Conservation (phyloP, 2,113 vertebrate genomes). For the Felis catus region DNA sequence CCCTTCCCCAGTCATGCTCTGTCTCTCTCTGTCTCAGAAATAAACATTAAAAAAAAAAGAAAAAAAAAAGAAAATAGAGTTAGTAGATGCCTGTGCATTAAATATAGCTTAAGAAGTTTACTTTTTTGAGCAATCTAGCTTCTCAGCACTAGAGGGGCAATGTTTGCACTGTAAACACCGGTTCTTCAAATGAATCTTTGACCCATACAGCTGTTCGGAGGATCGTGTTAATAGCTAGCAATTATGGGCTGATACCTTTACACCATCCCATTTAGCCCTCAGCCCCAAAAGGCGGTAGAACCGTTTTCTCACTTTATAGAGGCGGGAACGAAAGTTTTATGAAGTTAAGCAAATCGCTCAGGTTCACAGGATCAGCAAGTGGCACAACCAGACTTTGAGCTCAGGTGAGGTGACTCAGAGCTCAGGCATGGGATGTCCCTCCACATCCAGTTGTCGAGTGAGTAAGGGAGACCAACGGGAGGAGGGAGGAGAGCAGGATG, state of each 20-base stretch:
- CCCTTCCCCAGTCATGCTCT: too few relatives aligned
- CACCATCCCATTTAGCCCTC: neutral
- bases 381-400: neutral
- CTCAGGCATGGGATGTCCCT: neutral
- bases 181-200: slow-evolving; percentile 6
- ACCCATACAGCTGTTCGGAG: neutral
- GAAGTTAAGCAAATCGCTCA: neutral
- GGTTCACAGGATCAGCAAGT: neutral
- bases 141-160: slow-evolving; percentile 2
- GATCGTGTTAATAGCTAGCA: neutral
- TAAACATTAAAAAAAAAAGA: too few relatives aligned
- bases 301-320: neutral
- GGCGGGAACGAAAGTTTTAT: neutral
- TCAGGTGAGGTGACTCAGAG: neutral
- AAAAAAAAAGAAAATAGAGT: neutral
- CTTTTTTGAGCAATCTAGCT: neutral
- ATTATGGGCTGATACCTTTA: neutral
- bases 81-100: slow-evolving; percentile 11
- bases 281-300: neutral
- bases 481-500: neutral
- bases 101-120: slow-evolving; percentile 30
- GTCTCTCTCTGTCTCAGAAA: too few relatives aligned
- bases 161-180: neutral
- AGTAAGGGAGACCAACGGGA: neutral
- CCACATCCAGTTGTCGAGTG: neutral